Evolutionary conservation across 1,140 invertebrate genomes (phyloP).

Genomic region (Cephus cinctus): DNA sequence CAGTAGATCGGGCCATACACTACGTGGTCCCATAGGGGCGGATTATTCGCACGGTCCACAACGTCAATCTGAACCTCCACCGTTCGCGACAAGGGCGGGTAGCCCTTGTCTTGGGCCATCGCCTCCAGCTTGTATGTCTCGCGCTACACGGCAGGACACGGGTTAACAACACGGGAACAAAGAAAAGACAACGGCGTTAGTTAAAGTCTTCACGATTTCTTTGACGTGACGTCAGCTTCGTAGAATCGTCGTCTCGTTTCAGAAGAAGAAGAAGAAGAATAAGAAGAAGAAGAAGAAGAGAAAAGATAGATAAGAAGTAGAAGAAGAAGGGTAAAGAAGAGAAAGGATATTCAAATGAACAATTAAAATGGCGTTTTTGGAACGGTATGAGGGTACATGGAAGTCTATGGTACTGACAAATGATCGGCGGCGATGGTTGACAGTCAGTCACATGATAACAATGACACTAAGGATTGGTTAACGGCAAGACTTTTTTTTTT

Average conservation of each 20-base stretch:
- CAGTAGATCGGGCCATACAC: slow-evolving; percentile 95
- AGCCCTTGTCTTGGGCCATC: slow-evolving; percentile 94
- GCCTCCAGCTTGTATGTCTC: slow-evolving; percentile 96
- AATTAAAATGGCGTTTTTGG: too few relatives aligned
- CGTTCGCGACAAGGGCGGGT: slow-evolving; percentile 86
- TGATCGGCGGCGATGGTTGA: slow-evolving; percentile 18
- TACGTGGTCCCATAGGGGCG: slow-evolving; percentile 93
- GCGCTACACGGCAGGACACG: slow-evolving; percentile 69
- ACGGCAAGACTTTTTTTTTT: slow-evolving; percentile 16
- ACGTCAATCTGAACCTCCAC: slow-evolving; percentile 97
- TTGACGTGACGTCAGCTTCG: background rate
- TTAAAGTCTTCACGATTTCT: slow-evolving; percentile 26
- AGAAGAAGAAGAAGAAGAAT: too few relatives aligned
- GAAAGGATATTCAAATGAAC: too few relatives aligned
- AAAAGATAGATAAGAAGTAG: too few relatives aligned
- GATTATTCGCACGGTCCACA: slow-evolving; percentile 95
- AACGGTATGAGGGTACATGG: background rate
- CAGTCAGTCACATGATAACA: slow-evolving; percentile 14
- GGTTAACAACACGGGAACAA: slow-evolving; percentile 62
- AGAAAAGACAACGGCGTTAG: slow-evolving; percentile 66
- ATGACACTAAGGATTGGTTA: too few relatives aligned
- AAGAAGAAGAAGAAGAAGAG: too few relatives aligned
- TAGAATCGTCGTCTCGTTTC: background rate
- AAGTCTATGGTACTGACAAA: slow-evolving; percentile 13
- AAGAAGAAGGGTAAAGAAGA: too few relatives aligned